phyloP scores from a whole-genome alignment of 2,113 vertebrate genomes.

The Etheostoma spectabile region DNA sequence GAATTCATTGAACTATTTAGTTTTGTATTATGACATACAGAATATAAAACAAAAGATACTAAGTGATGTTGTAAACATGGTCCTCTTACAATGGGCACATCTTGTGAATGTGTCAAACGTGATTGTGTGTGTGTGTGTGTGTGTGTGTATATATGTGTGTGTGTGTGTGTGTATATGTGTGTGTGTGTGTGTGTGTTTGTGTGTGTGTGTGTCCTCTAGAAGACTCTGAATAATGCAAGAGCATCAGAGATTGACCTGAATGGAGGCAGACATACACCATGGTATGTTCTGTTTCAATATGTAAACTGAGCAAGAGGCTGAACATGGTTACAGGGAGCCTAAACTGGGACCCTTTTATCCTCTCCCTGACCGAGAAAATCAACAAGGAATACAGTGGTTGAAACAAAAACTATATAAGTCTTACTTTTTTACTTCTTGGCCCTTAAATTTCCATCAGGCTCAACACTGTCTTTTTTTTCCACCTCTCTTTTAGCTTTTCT shows the following conservation, averaged over 20 bases:
- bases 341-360: conserved; percentile 63
- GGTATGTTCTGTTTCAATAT: conserved; percentile 84
- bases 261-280: conserved; percentile 82
- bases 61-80: conserved; percentile 80
- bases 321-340: conserved; percentile 80
- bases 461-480: conserved; percentile 62
- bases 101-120: conserved; percentile 57
- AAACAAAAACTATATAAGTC: conserved; percentile 81
- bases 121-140: conserved; percentile 19
- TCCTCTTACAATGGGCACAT: conserved; percentile 72
- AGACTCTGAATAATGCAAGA: conserved; percentile 77
- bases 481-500: conserved; percentile 57
- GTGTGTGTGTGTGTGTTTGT: conserved; percentile 24
- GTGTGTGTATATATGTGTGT: not conserved
- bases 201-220: conserved; percentile 51
- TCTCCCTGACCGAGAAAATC: conserved; percentile 74
- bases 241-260: conserved; percentile 84
- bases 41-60: conserved; percentile 72
- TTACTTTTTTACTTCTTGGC: conserved; percentile 67
- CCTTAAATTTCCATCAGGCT: conserved; percentile 65
- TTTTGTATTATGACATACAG: conserved; percentile 69
- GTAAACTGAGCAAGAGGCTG: conserved; percentile 86
- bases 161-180: too few relatives aligned
- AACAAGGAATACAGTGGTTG: conserved; percentile 79
- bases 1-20: conserved; percentile 58